Evolutionary conservation across 2,888 invertebrate species (phyloP).

Genomic region (Theodoxus fluviatilis): DNA sequence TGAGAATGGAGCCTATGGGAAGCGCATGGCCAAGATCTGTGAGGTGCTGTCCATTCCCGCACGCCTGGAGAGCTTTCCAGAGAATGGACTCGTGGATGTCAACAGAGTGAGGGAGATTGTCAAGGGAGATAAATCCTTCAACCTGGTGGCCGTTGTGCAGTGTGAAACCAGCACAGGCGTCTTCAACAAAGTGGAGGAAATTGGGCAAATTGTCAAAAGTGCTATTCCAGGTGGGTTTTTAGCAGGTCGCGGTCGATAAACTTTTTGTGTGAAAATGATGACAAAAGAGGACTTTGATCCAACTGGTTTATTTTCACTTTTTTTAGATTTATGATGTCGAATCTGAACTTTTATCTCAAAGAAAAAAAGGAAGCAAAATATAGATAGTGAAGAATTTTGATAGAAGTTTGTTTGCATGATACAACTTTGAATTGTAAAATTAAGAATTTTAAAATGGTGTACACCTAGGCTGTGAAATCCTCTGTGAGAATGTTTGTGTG

Average conservation of each 20-base stretch:
- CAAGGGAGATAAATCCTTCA: constrained; percentile 52
- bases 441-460: too few species aligned
- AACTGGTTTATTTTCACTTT: too few species aligned
- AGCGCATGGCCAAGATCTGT: constrained; percentile 66
- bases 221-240: constrained; percentile 48
- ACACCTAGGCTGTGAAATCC: too few species aligned
- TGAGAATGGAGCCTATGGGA: constrained; percentile 68
- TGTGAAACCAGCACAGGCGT: constrained; percentile 68
- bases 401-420: neutral
- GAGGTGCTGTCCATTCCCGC: constrained; percentile 56
- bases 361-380: neutral
- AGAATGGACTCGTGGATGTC: constrained; percentile 57
- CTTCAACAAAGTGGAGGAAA: constrained; percentile 65
- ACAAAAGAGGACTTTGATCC: too few species aligned
- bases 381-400: neutral
- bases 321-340: neutral
- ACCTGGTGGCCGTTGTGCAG: constrained; percentile 66
- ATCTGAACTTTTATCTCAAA: neutral
- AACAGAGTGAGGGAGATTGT: constrained; percentile 47
- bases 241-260: too few species aligned
- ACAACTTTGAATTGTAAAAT: too few species aligned
- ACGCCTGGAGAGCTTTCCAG: constrained; percentile 60
- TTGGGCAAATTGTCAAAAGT: constrained; percentile 62
- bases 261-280: too few species aligned
- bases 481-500: too few species aligned